Evolutionary conservation across 1,140 invertebrate genomes (phyloP).

Genomic region (Olivierus martensii): DNA sequence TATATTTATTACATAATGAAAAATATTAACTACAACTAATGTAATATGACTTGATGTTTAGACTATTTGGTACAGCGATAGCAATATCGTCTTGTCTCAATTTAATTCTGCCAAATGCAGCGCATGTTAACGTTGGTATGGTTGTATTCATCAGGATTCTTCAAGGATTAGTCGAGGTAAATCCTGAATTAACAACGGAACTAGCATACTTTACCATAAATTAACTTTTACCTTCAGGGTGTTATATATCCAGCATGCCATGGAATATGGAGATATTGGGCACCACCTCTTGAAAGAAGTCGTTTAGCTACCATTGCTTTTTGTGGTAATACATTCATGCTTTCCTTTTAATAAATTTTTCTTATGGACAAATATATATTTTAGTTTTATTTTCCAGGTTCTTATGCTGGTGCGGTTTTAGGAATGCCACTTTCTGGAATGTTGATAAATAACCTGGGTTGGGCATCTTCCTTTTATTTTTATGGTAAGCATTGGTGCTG

Average conservation of each 20-base stretch:
- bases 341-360: not conserved
- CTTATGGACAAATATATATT: not conserved
- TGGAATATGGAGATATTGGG: slow-evolving; percentile 99
- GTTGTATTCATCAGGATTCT: slow-evolving; percentile 79
- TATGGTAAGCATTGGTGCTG: slow-evolving; percentile 50
- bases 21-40: not conserved
- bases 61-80: slow-evolving; percentile 91
- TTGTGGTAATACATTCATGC: slow-evolving; percentile 42
- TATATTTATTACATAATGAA: not conserved
- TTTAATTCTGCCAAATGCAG: slow-evolving; percentile 78
- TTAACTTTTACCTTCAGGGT: slow-evolving; percentile 48
- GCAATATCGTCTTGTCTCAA: slow-evolving; percentile 83
- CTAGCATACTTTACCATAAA: not conserved
- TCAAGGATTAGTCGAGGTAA: slow-evolving; percentile 94
- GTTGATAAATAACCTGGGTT: slow-evolving; percentile 72
- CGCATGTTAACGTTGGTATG: slow-evolving; percentile 56
- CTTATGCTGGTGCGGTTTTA: slow-evolving; percentile 88
- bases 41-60: slow-evolving; percentile 18
- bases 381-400: slow-evolving; percentile 41
- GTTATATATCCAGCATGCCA: slow-evolving; percentile 99
- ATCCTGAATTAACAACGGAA: slow-evolving; percentile 16
- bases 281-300: slow-evolving; percentile 92
- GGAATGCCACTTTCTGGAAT: slow-evolving; percentile 91
- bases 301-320: slow-evolving; percentile 93
- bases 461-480: slow-evolving; percentile 94